A percentile compares a stretch with the other conserved stretches of the same genome.
phyloP scores from a whole-genome alignment of 2,797 vertebrate species.

The Tolypeutes matacus region DNA sequence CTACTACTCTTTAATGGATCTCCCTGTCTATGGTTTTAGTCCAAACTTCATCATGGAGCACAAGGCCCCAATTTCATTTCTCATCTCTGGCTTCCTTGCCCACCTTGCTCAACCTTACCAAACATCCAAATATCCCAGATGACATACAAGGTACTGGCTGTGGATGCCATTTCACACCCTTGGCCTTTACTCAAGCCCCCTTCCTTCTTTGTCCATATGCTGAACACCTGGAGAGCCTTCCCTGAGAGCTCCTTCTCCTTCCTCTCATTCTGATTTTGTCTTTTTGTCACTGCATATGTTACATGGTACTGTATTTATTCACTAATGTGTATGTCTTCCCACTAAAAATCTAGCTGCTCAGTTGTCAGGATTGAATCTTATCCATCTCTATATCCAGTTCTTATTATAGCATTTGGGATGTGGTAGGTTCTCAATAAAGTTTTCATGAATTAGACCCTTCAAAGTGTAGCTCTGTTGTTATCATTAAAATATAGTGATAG shows the following conservation, averaged over 20 bases:
- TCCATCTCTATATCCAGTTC: background rate
- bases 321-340: background rate
- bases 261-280: background rate
- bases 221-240: background rate
- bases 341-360: background rate
- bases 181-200: background rate
- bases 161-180: background rate
- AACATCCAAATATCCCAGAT: too few species aligned
- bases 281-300: background rate
- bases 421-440: background rate
- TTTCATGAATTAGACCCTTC: slow-evolving; percentile 13
- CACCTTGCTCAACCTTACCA: background rate
- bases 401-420: background rate
- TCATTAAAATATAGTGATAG: background rate
- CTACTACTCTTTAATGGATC: background rate
- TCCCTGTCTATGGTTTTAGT: background rate
- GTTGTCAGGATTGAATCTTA: background rate
- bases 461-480: background rate
- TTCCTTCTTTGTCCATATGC: background rate
- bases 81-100: background rate
- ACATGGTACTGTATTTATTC: background rate
- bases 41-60: background rate
- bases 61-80: background rate
- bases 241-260: background rate
- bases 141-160: fast-evolving